phyloP scores from a whole-genome alignment of 1,140 invertebrate genomes.

The Drosophila gunungcola region DNA sequence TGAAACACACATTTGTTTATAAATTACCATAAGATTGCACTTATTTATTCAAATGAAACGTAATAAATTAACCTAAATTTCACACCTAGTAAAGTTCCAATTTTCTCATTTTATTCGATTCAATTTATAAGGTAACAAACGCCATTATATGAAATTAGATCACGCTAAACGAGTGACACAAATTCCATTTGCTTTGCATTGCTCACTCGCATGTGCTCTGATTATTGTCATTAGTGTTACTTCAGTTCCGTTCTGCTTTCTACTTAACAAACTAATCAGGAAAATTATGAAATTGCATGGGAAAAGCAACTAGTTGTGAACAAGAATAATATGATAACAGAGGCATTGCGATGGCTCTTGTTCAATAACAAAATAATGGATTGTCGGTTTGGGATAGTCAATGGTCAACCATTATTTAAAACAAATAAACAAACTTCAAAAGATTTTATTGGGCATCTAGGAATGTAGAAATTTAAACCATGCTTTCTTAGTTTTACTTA shows the following conservation, averaged over 20 bases:
- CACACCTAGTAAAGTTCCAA: slow-evolving; percentile 16
- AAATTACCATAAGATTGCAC: slow-evolving; percentile 26
- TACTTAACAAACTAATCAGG: slow-evolving; percentile 47
- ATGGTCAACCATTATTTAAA: too few relatives aligned
- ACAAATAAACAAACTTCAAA: too few relatives aligned
- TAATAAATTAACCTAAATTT: slow-evolving; percentile 33
- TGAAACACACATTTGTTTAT: slow-evolving; percentile 1
- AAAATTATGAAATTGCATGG: slow-evolving; percentile 48
- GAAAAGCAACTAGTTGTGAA: slow-evolving; percentile 6
- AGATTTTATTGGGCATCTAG: too few relatives aligned
- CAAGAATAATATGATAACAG: slow-evolving; percentile 12
- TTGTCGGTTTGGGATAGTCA: not conserved
- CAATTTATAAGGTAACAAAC: slow-evolving; percentile 31
- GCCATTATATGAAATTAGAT: slow-evolving; percentile 27
- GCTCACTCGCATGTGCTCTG: slow-evolving; percentile 25
- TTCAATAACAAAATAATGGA: slow-evolving; percentile 4
- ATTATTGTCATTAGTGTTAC: slow-evolving; percentile 49
- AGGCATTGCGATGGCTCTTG: slow-evolving; percentile 1
- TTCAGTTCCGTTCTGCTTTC: slow-evolving; percentile 60
- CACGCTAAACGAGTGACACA: slow-evolving; percentile 39
- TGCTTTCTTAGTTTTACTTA: too few relatives aligned
- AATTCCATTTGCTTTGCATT: slow-evolving; percentile 47
- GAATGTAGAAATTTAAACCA: too few relatives aligned
- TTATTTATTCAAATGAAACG: slow-evolving; percentile 17
- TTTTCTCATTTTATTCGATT: not conserved